Evolutionary conservation across 2,113 vertebrate species (phyloP), one percentile per base, ranked within the genome.

Genomic region (Phoenicopterus ruber): DNA sequence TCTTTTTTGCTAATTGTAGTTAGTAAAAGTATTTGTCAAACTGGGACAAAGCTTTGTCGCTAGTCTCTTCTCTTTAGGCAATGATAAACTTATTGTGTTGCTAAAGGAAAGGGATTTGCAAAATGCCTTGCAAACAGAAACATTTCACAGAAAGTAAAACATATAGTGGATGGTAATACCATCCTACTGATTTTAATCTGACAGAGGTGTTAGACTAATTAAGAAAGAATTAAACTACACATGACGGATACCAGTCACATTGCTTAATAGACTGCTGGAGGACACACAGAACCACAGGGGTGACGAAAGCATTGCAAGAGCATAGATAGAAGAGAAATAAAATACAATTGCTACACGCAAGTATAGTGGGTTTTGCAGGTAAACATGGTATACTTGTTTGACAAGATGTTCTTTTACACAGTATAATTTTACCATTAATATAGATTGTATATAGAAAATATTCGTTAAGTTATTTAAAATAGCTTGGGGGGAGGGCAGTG

Each of bases 21-120:
- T 83, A 84, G 66, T 24, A 47, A 47, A 80, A 84, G 16, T 77
- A 86, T 95, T 94, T 92, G 63, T 69, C 80, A 96, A 76, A 77
- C 29, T 24, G 20, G 44, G 19, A 62, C 32, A 88, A 96, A 89
- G 69, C 50, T 78, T 77, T 90, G 67, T 78, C 61, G 69, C 74
- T 52, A 80, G 47, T 31, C 54, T 89, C 78, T 87, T 70, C 42
- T 91, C 67, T 84, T 92, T 80, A 81, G 47, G 69, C 86, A 63
- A 59, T 9, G 26, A 63, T 10, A 69, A 42, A 34, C 24, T 61
- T 79, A 31, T 3, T n/a, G 18, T 38, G 62, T 55, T 82, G 82
- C 78, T 91, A 59, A 91, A 88, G 61, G 58, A 73, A 83, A 91
- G 58, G 46, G 49, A 38, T 89, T 88, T 97, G 78, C 83, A 88